Evolutionary conservation across 1,140 invertebrate species (phyloP), one percentile per base, ranked within the genome.

Genomic region (Scaptomyza hsui): DNA sequence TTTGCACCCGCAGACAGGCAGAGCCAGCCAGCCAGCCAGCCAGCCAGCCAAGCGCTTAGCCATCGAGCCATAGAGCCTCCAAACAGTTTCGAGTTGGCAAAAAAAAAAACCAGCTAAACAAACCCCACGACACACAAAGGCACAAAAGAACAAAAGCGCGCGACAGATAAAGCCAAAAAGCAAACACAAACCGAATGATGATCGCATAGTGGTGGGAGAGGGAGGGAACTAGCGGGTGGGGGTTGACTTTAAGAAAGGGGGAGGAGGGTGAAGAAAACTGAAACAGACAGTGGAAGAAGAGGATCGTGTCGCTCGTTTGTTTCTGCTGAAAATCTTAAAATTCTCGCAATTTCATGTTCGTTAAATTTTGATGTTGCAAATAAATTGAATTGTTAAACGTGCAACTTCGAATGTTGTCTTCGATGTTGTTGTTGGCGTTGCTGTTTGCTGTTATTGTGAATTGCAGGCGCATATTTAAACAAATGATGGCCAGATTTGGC

Each of bases 301-400:
- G 83, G 83, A 90, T 90, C 89, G 89, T 90, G 89, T 90, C 89
- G 79, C 85, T 90, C 89, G 89, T 90, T 90, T 90, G 89, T 90
- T 90, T 90, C 89, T 90, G 78, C 53, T 89, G 89, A 90, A 85
- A 90, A 90, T 80, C 86, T 90, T 85, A 90, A 90, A 90, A 90
- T 90, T 90, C 89, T 86, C 89, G 89, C 89, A 90, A 90, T 90
- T 90, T 90, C 86, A 90, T 90, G 89, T 90, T 90, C 89, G 89
- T 90, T 90, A 90, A 90, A 90, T 89, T 90, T 90, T 90, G 89
- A 90, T 89, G 85, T 86, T 90, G 75, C 78, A 90, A 90, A 90
- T 90, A 90, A 90, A 90, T 90, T 90, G 89, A 90, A 90, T 90
- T 90, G 89, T 90, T 90, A 90, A 90, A 90, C 89, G 89, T 89